Percentiles rank a stretch among this genome's conserved stretches.
These are phyloP conservation scores for Cyprinodon diabolis DNA, from an alignment of 2,797 vertebrate species.

Conservation along the genomic window DNA sequence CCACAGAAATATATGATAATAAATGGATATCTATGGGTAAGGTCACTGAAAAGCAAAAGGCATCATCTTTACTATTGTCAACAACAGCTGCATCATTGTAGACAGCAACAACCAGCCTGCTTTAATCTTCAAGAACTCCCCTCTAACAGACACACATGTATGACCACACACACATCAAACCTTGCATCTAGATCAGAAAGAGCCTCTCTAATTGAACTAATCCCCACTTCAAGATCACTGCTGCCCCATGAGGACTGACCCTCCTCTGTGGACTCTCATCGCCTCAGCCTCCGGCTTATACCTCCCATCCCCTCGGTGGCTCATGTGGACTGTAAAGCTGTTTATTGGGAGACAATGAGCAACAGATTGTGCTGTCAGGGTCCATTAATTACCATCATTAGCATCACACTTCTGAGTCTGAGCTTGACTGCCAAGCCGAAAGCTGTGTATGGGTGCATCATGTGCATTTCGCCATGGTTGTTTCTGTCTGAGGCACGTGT, in stretches of 20 bases:
- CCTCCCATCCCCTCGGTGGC: slow-evolving; percentile 70
- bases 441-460: slow-evolving; percentile 51
- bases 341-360: slow-evolving; percentile 93
- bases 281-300: slow-evolving; percentile 59
- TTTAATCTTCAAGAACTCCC: slow-evolving; percentile 72
- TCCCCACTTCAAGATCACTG: slow-evolving; percentile 92
- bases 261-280: slow-evolving; percentile 59
- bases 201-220: slow-evolving; percentile 90
- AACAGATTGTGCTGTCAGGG: slow-evolving; percentile 99
- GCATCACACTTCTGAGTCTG: slow-evolving; percentile 92
- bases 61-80: slow-evolving; percentile 57
- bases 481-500: slow-evolving; percentile 19
- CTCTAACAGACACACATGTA: slow-evolving; percentile 38
- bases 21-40: slow-evolving; percentile 56
- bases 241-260: slow-evolving; percentile 76
- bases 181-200: slow-evolving; percentile 86
- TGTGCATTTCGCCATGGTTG: slow-evolving; percentile 13
- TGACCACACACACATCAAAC: slow-evolving; percentile 49
- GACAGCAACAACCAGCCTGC: slow-evolving; percentile 68
- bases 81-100: slow-evolving; percentile 63
- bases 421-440: slow-evolving; percentile 77
- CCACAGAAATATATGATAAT: slow-evolving; percentile 55
- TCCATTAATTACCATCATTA: slow-evolving; percentile 99
- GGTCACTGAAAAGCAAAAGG: slow-evolving; percentile 54
- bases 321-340: slow-evolving; percentile 86